Evolutionary conservation across 2,797 vertebrate genomes (phyloP).

Genomic region (Staurois parvus): DNA sequence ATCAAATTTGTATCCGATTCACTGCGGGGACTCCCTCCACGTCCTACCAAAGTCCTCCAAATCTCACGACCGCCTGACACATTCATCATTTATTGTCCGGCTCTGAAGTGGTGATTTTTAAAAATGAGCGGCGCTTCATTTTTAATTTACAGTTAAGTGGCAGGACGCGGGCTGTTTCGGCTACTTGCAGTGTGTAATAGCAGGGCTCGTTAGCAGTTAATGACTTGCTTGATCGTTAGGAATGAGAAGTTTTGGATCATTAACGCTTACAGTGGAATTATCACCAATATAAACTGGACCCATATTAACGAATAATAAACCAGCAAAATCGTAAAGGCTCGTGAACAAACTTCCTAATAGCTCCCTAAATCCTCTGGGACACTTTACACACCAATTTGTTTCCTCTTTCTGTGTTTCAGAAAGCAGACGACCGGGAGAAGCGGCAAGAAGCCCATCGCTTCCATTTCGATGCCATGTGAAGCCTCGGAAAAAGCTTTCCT

Average conservation of each 20-base stretch:
- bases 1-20: neutral
- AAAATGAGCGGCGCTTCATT: conserved; percentile 4
- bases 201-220: conserved; percentile 29
- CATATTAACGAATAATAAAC: conserved; percentile 61
- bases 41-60: neutral
- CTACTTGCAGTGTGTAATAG: neutral
- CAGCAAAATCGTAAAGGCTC: conserved; percentile 19
- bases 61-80: neutral
- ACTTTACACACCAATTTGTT: neutral
- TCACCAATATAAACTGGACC: conserved; percentile 59
- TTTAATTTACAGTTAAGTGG: conserved; percentile 15
- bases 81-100: conserved; percentile 2
- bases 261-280: conserved; percentile 64
- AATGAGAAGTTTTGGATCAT: conserved; percentile 51
- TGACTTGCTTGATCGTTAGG: conserved; percentile 42
- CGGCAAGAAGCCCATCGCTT: conserved; percentile 96
- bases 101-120: neutral
- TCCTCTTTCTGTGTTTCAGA: conserved; percentile 81
- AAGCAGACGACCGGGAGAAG: conserved; percentile 97
- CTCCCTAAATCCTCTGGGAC: neutral
- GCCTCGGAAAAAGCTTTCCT: neutral
- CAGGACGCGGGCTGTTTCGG: neutral
- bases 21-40: too few species aligned
- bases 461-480: conserved; percentile 98
- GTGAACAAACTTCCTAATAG: neutral